phyloP scores from a whole-genome alignment of 2,888 invertebrate species.

The Galeopsomyia nigrocyanea region DNA sequence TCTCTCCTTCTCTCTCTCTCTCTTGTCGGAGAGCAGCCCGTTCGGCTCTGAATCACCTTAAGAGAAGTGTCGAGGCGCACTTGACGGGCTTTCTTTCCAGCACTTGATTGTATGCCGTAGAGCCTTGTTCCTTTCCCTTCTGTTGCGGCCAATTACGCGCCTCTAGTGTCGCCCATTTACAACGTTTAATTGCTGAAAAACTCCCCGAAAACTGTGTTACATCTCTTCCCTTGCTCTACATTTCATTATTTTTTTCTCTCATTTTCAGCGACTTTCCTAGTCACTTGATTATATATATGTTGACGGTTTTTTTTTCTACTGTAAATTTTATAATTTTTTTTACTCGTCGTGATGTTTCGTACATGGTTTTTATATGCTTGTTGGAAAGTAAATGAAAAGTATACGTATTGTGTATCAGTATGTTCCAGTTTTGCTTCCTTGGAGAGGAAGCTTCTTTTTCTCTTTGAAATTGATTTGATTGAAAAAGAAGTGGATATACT shows the following conservation, averaged over 20 bases:
- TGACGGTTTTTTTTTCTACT: too few species aligned
- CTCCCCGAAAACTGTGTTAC: background rate
- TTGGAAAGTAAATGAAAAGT: too few species aligned
- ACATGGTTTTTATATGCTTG: too few species aligned
- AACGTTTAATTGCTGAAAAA: slow-evolving; percentile 25
- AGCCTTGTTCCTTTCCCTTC: slow-evolving; percentile 53
- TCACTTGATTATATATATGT: too few species aligned
- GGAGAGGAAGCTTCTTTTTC: too few species aligned
- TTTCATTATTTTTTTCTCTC: background rate
- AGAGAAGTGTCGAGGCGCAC: slow-evolving; percentile 51
- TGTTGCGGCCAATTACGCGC: slow-evolving; percentile 55
- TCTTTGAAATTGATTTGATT: too few species aligned
- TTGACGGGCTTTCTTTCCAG: slow-evolving; percentile 47
- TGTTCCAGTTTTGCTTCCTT: too few species aligned
- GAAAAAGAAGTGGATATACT: too few species aligned
- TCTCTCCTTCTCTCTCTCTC: slow-evolving; percentile 14
- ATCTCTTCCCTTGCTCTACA: background rate
- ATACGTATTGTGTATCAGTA: too few species aligned
- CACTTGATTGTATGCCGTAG: slow-evolving; percentile 47
- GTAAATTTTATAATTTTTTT: too few species aligned
- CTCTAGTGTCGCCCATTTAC: slow-evolving; percentile 39
- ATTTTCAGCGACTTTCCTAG: too few species aligned
- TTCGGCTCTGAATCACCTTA: slow-evolving; percentile 64
- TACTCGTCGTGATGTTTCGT: too few species aligned
- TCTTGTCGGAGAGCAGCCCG: slow-evolving; percentile 43